Conservation (phyloP, 2,797 vertebrate species). For the Octomys mimax region DNA sequence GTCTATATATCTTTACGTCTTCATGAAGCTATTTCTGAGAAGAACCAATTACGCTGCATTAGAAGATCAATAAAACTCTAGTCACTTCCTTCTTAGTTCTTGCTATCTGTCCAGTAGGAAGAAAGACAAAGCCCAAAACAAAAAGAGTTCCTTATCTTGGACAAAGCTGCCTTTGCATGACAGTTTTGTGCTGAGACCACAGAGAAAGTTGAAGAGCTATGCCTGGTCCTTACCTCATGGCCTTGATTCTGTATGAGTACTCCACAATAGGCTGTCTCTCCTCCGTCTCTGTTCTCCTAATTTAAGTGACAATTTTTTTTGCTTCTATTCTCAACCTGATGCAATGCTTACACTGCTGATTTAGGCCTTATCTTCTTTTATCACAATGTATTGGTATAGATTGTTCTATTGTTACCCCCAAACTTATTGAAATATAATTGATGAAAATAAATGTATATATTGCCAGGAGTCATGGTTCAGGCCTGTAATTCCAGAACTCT, state of each 20-base stretch:
- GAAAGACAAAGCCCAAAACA: neutral
- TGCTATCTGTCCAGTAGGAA: neutral
- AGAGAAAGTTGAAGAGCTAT: neutral
- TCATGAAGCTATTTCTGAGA: neutral
- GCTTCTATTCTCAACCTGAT: neutral
- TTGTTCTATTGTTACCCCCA: neutral
- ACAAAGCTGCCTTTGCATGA: neutral
- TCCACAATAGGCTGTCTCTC: neutral
- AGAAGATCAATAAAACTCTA: neutral
- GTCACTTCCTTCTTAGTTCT: neutral
- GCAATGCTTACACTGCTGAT: neutral
- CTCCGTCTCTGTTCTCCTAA: neutral
- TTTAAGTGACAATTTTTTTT: neutral
- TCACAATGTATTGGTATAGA: neutral
- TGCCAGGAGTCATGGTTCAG: neutral
- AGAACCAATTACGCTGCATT: neutral
- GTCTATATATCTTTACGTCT: neutral
- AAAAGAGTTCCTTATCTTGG: neutral
- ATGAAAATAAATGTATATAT: neutral
- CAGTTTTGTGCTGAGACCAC: neutral
- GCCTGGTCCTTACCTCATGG: neutral
- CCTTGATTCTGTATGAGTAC: rapidly evolving
- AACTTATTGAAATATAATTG: neutral
- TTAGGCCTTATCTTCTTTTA: neutral
- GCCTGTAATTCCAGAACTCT: neutral